These are phyloP conservation scores for Sphaerophoria rueppellii DNA, from an alignment of 2,888 invertebrate genomes.

Conservation along the genomic window DNA sequence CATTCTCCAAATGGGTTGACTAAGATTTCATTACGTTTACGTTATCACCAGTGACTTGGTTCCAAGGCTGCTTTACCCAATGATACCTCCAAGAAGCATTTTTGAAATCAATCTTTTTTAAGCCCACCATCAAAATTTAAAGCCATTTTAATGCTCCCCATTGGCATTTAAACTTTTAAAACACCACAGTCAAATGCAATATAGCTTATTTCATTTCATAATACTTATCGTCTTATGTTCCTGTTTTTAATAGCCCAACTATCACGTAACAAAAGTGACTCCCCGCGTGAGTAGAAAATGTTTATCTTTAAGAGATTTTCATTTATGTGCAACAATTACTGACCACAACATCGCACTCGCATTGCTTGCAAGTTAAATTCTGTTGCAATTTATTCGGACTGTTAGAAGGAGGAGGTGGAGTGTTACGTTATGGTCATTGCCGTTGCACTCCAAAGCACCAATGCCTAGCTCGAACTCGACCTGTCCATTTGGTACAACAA, in stretches of 20 bases:
- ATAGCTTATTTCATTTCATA: slow-evolving; percentile 13
- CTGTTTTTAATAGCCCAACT: slow-evolving; percentile 18
- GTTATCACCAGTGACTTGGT: no score
- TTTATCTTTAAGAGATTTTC: not conserved
- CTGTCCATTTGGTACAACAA: slow-evolving; percentile 8
- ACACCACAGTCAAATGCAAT: no score
- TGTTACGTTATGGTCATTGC: slow-evolving; percentile 34
- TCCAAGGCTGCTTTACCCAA: no score
- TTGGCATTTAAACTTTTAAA: no score
- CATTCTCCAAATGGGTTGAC: no score
- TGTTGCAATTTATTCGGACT: not conserved
- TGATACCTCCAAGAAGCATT: no score
- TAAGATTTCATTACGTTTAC: no score
- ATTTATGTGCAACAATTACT: slow-evolving; percentile 24
- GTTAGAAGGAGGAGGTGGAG: not conserved
- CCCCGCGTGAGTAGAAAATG: slow-evolving; percentile 7
- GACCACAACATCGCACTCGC: slow-evolving; percentile 16
- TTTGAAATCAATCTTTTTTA: no score
- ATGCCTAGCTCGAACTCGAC: no score
- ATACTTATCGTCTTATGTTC: not conserved
- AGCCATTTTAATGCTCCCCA: no score
- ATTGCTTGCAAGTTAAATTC: not conserved
- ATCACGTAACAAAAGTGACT: slow-evolving; percentile 10
- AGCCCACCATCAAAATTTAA: no score
- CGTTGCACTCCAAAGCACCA: not conserved